Conservation (phyloP, 64 coral and sea anemone genomes). For the Montipora capricornis region DNA sequence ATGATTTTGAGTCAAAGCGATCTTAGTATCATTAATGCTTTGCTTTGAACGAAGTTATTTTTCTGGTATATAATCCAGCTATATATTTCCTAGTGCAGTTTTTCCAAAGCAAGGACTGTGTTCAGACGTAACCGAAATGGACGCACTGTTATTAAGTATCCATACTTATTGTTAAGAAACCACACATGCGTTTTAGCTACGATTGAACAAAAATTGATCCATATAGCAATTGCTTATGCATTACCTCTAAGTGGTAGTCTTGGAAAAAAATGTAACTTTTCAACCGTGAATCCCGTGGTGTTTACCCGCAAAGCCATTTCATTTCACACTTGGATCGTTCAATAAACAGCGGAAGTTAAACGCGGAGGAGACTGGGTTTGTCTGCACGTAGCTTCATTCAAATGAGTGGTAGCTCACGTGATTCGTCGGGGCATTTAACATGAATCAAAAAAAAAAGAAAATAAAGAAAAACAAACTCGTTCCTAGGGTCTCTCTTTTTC, state of each 20-base stretch:
- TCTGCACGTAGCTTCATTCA: neutral
- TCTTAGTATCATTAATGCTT: neutral
- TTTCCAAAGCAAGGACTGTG: neutral
- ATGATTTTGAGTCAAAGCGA: too few relatives aligned
- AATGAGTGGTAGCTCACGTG: neutral
- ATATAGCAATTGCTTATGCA: neutral
- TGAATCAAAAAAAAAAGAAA: too few relatives aligned
- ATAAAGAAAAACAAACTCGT: too few relatives aligned
- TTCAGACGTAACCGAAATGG: too few relatives aligned
- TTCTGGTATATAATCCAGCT: neutral
- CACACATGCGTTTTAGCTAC: neutral
- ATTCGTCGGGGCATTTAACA: too few relatives aligned
- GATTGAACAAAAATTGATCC: neutral
- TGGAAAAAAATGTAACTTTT: neutral
- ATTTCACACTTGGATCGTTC: neutral
- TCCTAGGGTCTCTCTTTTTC: too few relatives aligned
- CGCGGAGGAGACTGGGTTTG: neutral
- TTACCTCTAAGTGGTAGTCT: neutral
- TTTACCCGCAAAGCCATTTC: neutral
- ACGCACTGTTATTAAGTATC: too few relatives aligned
- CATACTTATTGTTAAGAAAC: neutral
- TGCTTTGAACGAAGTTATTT: neutral
- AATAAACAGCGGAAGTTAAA: neutral
- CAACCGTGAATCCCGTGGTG: neutral
- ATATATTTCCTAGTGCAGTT: neutral